Evolutionary conservation across 2,797 vertebrate species (phyloP).

Genomic region (Cossypha niveicapilla): DNA sequence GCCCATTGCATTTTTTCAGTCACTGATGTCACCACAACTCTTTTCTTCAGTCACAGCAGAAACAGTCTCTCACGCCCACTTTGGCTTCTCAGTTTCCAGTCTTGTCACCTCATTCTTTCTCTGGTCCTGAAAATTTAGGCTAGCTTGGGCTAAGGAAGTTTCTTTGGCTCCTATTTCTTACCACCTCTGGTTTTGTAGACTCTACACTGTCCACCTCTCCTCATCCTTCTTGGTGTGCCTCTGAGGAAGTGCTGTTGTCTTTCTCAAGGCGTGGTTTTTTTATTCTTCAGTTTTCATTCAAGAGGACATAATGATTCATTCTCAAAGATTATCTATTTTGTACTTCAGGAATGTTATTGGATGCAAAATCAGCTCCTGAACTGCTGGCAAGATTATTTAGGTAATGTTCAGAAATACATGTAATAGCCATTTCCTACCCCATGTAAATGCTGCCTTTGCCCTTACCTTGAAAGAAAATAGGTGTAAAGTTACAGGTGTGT

Average conservation of each 20-base stretch:
- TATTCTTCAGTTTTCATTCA: background rate
- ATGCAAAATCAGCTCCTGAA: background rate
- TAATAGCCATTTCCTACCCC: background rate
- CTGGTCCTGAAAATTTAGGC: background rate
- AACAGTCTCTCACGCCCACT: background rate
- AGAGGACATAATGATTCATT: background rate
- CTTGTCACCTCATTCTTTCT: background rate
- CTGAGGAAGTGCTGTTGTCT: background rate
- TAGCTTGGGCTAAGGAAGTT: background rate
- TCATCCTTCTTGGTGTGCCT: background rate
- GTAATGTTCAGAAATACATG: background rate
- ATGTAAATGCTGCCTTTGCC: background rate
- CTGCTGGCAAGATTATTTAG: background rate
- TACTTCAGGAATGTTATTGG: background rate
- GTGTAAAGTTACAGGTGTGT: background rate
- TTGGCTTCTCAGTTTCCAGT: background rate
- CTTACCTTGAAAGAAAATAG: background rate
- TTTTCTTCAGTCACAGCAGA: conserved; percentile 8
- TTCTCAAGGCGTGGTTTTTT: background rate
- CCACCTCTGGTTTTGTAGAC: background rate
- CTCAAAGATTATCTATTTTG: background rate
- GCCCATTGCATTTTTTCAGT: conserved; percentile 5
- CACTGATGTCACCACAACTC: background rate
- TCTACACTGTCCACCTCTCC: background rate
- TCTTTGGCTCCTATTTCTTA: background rate